These are phyloP conservation scores for Hassar affinis DNA, from an alignment of 2,113 vertebrate genomes.

Conservation along the genomic window DNA sequence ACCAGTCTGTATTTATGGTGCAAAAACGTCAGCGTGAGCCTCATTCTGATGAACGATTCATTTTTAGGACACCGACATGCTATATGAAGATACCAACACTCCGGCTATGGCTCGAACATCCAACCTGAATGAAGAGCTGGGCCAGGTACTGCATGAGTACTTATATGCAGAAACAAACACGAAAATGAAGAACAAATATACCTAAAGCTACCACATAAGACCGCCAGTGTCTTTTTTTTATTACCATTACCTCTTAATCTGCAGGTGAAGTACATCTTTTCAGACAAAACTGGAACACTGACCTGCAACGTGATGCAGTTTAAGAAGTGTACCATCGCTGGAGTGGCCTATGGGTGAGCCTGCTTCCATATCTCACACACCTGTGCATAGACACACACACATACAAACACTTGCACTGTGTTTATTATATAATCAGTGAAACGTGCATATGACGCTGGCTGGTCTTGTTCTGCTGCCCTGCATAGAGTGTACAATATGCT, in stretches of 20 bases:
- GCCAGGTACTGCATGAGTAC: slow-evolving; percentile 80
- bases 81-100: slow-evolving; percentile 90
- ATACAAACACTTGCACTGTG: slow-evolving; percentile 25
- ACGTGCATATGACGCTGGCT: slow-evolving; percentile 60
- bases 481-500: slow-evolving; percentile 49
- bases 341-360: slow-evolving; percentile 93
- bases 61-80: slow-evolving; percentile 94
- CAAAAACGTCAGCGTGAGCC: background rate
- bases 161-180: background rate
- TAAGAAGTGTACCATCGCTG: slow-evolving; percentile 96
- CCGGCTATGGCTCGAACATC: slow-evolving; percentile 95
- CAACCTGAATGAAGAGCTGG: slow-evolving; percentile 96
- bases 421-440: slow-evolving; percentile 57
- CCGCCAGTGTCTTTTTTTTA: background rate
- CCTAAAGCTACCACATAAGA: background rate
- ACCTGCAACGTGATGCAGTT: slow-evolving; percentile 99
- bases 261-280: slow-evolving; percentile 98
- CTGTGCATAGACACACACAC: background rate
- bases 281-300: slow-evolving; percentile 98
- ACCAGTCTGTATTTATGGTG: background rate
- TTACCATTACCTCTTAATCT: background rate
- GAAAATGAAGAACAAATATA: background rate
- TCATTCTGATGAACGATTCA: background rate
- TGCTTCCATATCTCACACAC: background rate
- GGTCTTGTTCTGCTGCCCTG: slow-evolving; percentile 58